Evolutionary conservation across 2,797 vertebrate species (phyloP).

Genomic region (Lates japonicus): DNA sequence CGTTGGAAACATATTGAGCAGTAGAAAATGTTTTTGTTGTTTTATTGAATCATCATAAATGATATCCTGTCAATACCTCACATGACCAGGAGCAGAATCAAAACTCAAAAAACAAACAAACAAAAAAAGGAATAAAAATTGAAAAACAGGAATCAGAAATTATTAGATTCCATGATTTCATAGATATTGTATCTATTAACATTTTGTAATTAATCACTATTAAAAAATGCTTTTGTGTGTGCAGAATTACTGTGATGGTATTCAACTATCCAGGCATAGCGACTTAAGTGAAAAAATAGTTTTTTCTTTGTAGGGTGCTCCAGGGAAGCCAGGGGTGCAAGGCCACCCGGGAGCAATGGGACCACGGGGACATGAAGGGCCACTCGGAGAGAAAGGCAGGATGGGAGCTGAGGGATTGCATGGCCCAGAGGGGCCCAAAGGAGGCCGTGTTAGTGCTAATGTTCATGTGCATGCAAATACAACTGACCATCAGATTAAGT

Average conservation of each 20-base stretch:
- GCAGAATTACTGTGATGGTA: neutral
- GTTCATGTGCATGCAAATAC: neutral
- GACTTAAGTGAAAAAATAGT: neutral
- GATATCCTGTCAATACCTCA: neutral
- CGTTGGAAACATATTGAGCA: neutral
- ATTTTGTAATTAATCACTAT: neutral
- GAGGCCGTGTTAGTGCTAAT: slow-evolving; percentile 66
- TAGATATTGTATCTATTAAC: neutral
- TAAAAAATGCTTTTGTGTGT: neutral
- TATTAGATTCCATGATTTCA: neutral
- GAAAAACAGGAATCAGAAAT: neutral
- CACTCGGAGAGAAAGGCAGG: slow-evolving; percentile 71
- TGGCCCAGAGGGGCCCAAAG: slow-evolving; percentile 71
- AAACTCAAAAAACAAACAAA: neutral
- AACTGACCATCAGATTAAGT: neutral
- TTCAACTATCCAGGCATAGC: neutral
- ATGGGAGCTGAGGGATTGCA: slow-evolving; percentile 62
- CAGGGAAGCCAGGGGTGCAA: slow-evolving; percentile 66
- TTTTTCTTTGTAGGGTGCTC: slow-evolving; percentile 65
- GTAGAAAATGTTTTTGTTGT: neutral
- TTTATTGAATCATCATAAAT: neutral
- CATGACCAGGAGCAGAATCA: neutral
- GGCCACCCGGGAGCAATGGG: slow-evolving; percentile 66
- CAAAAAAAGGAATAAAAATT: neutral
- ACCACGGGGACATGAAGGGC: slow-evolving; percentile 48